Evolutionary conservation across 1,140 invertebrate genomes (phyloP).

Genomic region (Linepithema humile): DNA sequence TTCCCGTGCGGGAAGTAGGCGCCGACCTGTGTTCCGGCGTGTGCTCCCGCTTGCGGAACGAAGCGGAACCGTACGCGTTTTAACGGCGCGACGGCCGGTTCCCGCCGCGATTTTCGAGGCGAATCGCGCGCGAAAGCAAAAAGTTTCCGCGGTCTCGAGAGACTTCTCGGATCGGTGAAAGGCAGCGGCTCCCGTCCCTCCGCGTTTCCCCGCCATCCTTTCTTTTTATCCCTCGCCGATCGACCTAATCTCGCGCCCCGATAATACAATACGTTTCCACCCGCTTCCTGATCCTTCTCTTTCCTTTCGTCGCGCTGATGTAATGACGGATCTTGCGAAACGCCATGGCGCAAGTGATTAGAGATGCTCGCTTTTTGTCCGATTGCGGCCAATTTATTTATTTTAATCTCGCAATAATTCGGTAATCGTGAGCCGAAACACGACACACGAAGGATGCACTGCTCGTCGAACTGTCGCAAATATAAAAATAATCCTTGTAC

Average conservation of each 20-base stretch:
- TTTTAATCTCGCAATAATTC: slow-evolving; percentile 31
- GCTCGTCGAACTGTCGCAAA: neutral
- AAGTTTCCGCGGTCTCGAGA: slow-evolving; percentile 55
- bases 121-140: slow-evolving; percentile 41
- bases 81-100: neutral
- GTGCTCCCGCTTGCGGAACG: slow-evolving; percentile 34
- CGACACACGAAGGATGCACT: slow-evolving; percentile 16
- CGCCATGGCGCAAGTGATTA: neutral
- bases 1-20: neutral
- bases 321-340: slow-evolving; percentile 28
- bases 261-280: slow-evolving; percentile 6
- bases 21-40: slow-evolving; percentile 3
- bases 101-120: slow-evolving; percentile 29
- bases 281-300: slow-evolving; percentile 20
- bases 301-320: neutral
- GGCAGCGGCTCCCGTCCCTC: slow-evolving; percentile 10
- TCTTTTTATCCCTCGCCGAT: slow-evolving; percentile 26
- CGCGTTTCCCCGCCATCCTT: neutral
- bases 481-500: slow-evolving; percentile 4
- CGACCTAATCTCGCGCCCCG: slow-evolving; percentile 38
- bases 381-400: neutral
- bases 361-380: neutral
- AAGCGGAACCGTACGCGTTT: slow-evolving; percentile 34
- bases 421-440: slow-evolving; percentile 14
- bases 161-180: slow-evolving; percentile 50